phyloP scores from a whole-genome alignment of 2,888 invertebrate genomes.

The Megaustenia siamemsis region DNA sequence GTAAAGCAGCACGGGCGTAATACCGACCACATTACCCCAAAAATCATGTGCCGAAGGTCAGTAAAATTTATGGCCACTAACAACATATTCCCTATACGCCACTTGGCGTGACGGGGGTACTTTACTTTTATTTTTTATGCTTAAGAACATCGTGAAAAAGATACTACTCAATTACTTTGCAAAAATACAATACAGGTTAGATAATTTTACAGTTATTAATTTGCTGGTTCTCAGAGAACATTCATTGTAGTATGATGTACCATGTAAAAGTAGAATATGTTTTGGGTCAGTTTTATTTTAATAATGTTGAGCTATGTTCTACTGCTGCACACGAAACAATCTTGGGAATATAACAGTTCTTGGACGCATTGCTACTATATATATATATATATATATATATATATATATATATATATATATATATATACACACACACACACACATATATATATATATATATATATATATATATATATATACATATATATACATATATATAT shows the following conservation, averaged over 20 bases:
- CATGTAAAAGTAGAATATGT: slow-evolving; percentile 9
- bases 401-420: not conserved
- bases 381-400: not conserved
- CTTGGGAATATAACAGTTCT: slow-evolving; percentile 70
- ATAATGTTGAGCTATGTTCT: not conserved
- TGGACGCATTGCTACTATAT: slow-evolving; percentile 61
- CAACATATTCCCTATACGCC: too few species aligned
- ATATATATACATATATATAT: not conserved
- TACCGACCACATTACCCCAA: too few species aligned
- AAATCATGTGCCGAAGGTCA: too few species aligned
- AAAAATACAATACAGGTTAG: too few species aligned
- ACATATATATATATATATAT: not conserved
- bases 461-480: not conserved
- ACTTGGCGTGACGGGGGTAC: too few species aligned
- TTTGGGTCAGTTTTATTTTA: not conserved
- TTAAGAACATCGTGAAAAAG: too few species aligned
- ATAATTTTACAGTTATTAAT: too few species aligned
- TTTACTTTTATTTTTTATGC: too few species aligned
- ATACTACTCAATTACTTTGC: too few species aligned
- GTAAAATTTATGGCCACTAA: too few species aligned
- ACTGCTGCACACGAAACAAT: slow-evolving; percentile 45
- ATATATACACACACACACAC: too few species aligned
- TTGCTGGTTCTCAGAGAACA: not conserved
- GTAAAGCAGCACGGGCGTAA: too few species aligned
- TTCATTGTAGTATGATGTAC: slow-evolving; percentile 13